Evolutionary conservation across 2,797 vertebrate species (phyloP).

Genomic region (Rhinella marina): DNA sequence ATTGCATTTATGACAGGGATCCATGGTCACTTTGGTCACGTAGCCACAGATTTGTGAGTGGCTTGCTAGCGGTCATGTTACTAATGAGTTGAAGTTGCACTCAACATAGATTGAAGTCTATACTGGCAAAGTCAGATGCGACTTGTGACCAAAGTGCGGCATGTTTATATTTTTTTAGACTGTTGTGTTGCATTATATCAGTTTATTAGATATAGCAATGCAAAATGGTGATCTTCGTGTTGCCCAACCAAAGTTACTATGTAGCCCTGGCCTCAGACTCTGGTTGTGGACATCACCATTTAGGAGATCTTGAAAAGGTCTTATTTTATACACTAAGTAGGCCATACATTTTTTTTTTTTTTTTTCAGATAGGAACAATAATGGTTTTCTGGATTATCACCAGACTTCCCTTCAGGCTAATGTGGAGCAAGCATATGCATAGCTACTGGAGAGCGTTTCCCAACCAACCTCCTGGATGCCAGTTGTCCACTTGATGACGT

Average conservation of each 20-base stretch:
- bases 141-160: no score
- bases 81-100: no score
- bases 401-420: conserved; percentile 77
- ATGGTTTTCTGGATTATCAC: not conserved
- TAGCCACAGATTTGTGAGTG: no score
- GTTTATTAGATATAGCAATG: no score
- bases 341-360: not conserved
- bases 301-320: not conserved
- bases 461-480: conserved; percentile 86
- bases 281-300: not conserved
- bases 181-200: no score
- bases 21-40: no score
- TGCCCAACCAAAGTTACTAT: not conserved
- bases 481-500: conserved; percentile 70
- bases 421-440: conserved; percentile 66
- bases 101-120: no score
- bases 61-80: no score
- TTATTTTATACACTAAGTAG: not conserved
- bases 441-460: conserved; percentile 67
- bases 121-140: no score
- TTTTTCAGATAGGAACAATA: not conserved
- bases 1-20: no score
- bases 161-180: no score
- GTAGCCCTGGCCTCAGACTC: not conserved
- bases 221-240: no score